A percentile compares a stretch with the other conserved stretches of the same genome.
phyloP scores from a whole-genome alignment of 2,888 invertebrate genomes.

The Chrysopilus asiliformis region DNA sequence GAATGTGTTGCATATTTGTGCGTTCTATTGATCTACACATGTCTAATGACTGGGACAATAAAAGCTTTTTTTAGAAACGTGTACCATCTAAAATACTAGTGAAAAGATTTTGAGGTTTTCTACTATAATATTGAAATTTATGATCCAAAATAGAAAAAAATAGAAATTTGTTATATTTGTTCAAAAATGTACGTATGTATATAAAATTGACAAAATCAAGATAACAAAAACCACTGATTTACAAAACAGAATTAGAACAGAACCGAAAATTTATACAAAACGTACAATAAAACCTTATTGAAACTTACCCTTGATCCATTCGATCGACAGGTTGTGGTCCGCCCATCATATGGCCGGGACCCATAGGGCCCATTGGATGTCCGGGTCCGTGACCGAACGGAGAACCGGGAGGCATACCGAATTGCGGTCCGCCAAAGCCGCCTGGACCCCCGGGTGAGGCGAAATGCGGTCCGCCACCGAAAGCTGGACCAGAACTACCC shows the following conservation, averaged over 20 bases:
- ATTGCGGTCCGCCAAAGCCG: slow-evolving; percentile 50
- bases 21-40: too few species aligned
- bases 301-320: slow-evolving; percentile 59
- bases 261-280: slow-evolving; percentile 1
- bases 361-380: slow-evolving; percentile 36
- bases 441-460: slow-evolving; percentile 41
- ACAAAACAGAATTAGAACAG: slow-evolving; percentile 2
- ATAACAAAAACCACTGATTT: too few species aligned
- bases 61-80: too few species aligned
- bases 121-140: too few species aligned
- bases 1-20: too few species aligned
- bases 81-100: too few species aligned
- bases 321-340: slow-evolving; percentile 71
- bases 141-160: too few species aligned
- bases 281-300: not conserved
- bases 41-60: too few species aligned
- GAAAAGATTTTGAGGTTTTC: too few species aligned
- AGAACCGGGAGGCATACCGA: slow-evolving; percentile 57
- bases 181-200: too few species aligned
- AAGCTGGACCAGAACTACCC: slow-evolving; percentile 56
- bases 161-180: too few species aligned
- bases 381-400: slow-evolving; percentile 55
- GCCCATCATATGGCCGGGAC: slow-evolving; percentile 45
- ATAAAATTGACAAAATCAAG: too few species aligned
- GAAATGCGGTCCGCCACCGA: slow-evolving; percentile 37